Conservation (phyloP, 2,797 vertebrate genomes). For the Fistularia commersonii region DNA sequence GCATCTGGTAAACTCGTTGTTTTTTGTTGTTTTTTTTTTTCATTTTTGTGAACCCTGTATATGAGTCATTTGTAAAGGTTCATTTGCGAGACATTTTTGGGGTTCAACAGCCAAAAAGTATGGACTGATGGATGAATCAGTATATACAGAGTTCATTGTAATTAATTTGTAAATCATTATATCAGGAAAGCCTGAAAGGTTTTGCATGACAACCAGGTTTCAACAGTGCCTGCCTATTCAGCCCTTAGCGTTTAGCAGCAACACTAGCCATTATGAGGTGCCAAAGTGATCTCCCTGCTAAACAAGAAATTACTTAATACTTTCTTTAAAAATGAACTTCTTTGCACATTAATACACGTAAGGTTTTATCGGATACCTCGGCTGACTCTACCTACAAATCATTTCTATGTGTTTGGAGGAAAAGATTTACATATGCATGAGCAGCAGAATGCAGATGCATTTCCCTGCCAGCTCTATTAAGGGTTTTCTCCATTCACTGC, state of each 20-base stretch:
- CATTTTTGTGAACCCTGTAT: no score
- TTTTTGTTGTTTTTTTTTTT: no score
- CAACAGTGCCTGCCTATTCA: not conserved
- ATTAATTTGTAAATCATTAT: no score
- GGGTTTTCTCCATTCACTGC: constrained; percentile 61
- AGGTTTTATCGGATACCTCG: constrained; percentile 46
- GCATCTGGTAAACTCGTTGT: no score
- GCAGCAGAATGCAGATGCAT: constrained; percentile 63
- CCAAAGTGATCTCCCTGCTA: constrained; percentile 16
- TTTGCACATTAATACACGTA: constrained; percentile 54
- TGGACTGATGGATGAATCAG: no score
- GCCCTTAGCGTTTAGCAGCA: constrained; percentile 1
- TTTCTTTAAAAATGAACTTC: constrained; percentile 32
- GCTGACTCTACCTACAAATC: constrained; percentile 46
- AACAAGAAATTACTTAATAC: constrained; percentile 17
- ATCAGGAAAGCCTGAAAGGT: not conserved
- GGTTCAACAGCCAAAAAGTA: no score
- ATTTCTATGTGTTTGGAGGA: constrained; percentile 31
- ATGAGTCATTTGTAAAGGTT: no score
- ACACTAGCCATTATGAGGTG: constrained; percentile 8
- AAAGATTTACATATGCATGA: constrained; percentile 62
- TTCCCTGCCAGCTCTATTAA: constrained; percentile 58
- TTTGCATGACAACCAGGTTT: not conserved
- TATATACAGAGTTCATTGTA: no score
- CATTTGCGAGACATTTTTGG: no score